Conservation (phyloP, 2,888 invertebrate species). For the Lampropteryx suffumata region DNA sequence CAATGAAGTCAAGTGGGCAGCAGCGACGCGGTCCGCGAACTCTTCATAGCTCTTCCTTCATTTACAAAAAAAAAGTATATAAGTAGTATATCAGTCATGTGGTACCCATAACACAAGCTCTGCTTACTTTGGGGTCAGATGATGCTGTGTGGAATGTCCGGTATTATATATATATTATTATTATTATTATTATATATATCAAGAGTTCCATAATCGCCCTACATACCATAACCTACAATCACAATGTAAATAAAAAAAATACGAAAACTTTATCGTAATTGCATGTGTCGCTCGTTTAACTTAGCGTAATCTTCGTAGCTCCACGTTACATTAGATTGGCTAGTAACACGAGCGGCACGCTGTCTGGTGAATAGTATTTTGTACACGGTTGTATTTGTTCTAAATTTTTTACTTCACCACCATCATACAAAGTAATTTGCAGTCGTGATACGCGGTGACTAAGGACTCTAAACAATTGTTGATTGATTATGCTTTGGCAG, state of each 20-base stretch:
- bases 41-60: conserved; percentile 91
- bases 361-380: conserved; percentile 63
- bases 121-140: no score
- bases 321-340: conserved; percentile 46
- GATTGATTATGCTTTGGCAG: conserved; percentile 42
- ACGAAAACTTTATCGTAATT: no score
- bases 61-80: no score
- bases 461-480: conserved; percentile 39
- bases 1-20: conserved; percentile 88
- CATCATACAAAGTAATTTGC: conserved; percentile 34
- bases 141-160: no score
- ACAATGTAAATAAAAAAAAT: no score
- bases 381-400: conserved; percentile 45
- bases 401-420: conserved; percentile 54
- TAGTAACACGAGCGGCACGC: conserved; percentile 69
- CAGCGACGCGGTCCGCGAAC: conserved; percentile 91
- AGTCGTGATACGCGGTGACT: conserved; percentile 26
- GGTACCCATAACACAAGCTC: no score
- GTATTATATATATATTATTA: no score
- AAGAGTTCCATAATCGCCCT: no score
- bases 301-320: conserved; percentile 47
- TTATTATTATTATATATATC: no score
- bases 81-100: no score
- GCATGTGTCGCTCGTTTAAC: neutral
- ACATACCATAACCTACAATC: no score